These are phyloP conservation scores for Ctenodactylus gundi DNA, from an alignment of 2,113 vertebrate species.

Conservation along the genomic window DNA sequence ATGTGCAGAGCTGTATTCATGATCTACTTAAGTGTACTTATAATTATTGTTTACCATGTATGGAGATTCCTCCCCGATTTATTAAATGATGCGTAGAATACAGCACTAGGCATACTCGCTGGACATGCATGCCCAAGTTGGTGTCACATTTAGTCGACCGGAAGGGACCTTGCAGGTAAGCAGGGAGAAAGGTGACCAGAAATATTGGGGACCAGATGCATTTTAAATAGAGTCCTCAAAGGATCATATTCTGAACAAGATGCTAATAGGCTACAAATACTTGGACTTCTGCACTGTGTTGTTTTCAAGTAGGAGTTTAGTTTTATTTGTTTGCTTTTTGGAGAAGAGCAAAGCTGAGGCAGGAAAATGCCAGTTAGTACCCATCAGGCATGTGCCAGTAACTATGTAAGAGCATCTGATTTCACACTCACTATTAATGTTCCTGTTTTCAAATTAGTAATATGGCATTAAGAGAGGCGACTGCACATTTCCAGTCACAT, in stretches of 20 bases:
- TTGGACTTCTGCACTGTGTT: neutral
- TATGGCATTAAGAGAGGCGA: neutral
- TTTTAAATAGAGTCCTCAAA: neutral
- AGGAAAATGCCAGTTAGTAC: neutral
- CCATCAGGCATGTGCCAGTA: neutral
- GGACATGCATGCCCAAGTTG: fast-evolving
- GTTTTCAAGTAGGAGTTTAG: neutral
- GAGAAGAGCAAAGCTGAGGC: neutral
- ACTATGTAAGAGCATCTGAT: neutral
- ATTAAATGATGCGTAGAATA: neutral
- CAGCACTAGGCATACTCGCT: neutral
- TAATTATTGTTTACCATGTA: neutral
- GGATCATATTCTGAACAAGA: neutral
- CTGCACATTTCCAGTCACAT: neutral
- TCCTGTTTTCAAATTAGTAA: neutral
- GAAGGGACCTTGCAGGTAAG: neutral
- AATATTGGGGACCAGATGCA: neutral
- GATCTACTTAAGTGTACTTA: neutral
- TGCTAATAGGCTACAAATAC: neutral
- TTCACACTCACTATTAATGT: neutral
- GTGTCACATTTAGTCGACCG: neutral
- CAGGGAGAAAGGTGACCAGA: too few relatives aligned
- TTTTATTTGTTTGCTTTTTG: neutral
- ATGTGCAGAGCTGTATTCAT: neutral
- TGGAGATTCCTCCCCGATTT: neutral